Evolutionary conservation across 92 coral and sea anemone genomes (phyloP), one percentile per base, ranked within the genome.

Genomic region (Pocillopora meandrina): DNA sequence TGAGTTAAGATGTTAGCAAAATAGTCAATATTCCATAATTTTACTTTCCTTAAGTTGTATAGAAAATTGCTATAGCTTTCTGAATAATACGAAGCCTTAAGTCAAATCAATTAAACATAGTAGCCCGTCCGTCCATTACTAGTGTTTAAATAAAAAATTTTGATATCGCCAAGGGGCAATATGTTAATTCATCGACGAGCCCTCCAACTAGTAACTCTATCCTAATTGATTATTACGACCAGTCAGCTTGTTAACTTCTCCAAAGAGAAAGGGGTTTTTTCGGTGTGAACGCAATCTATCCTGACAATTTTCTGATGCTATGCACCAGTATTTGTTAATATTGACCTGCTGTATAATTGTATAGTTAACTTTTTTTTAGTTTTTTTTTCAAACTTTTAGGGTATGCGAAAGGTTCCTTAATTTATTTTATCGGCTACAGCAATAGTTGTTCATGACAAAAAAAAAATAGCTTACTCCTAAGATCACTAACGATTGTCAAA

Each of bases 51-150:
- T 19, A 19, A 31, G 61, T 13, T 16, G 58, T 26, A 34, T 0
- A 15, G 14, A 76, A 76, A 59, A 61, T 76, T 76, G 52, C 12
- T 18, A 68, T 60, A 34, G 80, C 69, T 33, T 76, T 56, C 19
- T 76, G 80, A 65, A 78, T 78, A 36, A 64, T 62, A 35, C 56
- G 20, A 49, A 61, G 62, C 18, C 16, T 35, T 31, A 62, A 63
- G 21, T 64, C 6, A 9, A 34, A 62, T 52, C 8, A 35, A 21
- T 61, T 64, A 14, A 64, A n/a, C 12, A 9, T 47, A 9, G 82
- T 61, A 78, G 34, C 83, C 83, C 64, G 83, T 16, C 64, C 9
- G 57, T 17, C 4, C 35, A 12, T n/a, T 77, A 11, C 61, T 42
- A 61, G 59, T 57, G 57, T 16, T 42, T 56, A 65, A 52, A 65